Base-by-base conservation (phyloP, 2,888 invertebrate species). In the Venusia cambrica region DNA sequence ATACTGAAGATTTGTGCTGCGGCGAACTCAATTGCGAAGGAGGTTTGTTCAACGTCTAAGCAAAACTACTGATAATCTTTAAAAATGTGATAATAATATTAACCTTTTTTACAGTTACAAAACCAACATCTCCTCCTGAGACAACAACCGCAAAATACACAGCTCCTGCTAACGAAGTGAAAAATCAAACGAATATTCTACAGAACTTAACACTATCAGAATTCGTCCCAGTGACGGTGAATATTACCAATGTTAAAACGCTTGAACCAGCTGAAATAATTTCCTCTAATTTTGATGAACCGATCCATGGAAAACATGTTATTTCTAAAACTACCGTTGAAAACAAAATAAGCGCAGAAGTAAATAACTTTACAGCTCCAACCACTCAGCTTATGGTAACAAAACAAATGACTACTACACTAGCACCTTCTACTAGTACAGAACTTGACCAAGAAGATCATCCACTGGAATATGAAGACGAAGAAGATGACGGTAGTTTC, bases 401-500 rank as follows among this genome's bases (percentile, higher is more conserved):
- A 4, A 49, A 37, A 15, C 10, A 42, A 12, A 18, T 20, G n/a
- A 51, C 43, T 1, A 54, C 52, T 3, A 44, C 48, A 14, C 25
- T 33, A 40, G 5, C 43, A 14, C 54, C 52, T n/a, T 52, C 52
- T 29, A 10, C 18, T 38, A 24, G 42, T 58, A 9, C 77, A 22
- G 8, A 11, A 18, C 26, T 30, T 5, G 35, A 66, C 52, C 5
- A 57, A 54, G 20, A 59, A 14, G 32, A 55, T 16, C 51, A 58
- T 22, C 61, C 72, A 5, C 51, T 64, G 16, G 80, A 85, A 36
- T 77, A 81, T 31, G 79, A 83, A 17, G 78, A 80, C 4, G 78
- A 76, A 8, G 77, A 78, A 4, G 77, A 87, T 4, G 83, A 81
- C 2, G 87, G 85, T 29, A 88, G 87, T 4, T 89, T 90, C 55